phyloP scores from a whole-genome alignment of 2,113 vertebrate species.

The Corynorhinus townsendii region DNA sequence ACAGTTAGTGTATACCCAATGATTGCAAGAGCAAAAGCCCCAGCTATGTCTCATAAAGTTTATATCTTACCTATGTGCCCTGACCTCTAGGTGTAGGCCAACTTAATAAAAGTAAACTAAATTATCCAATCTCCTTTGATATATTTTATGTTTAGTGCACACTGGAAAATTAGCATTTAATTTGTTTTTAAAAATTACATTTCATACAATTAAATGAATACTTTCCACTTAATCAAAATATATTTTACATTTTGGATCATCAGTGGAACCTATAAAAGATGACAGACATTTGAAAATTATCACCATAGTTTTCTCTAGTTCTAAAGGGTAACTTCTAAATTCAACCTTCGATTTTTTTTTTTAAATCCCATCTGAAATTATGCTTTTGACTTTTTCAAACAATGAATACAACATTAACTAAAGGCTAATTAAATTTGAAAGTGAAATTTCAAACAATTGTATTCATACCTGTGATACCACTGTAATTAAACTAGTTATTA shows the following conservation, averaged over 20 bases:
- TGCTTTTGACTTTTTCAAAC: not conserved
- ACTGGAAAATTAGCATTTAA: not conserved
- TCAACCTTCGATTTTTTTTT: not conserved
- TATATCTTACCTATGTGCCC: conserved; percentile 62
- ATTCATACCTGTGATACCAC: not conserved
- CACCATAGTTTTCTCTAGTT: not conserved
- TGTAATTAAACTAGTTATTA: not conserved
- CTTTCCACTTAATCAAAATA: not conserved
- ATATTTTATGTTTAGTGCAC: conserved; percentile 40
- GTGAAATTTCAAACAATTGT: not conserved
- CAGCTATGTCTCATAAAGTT: conserved; percentile 45
- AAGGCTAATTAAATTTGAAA: not conserved
- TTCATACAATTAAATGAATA: not conserved
- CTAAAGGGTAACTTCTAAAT: not conserved
- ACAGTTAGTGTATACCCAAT: conserved; percentile 65
- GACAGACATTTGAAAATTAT: not conserved
- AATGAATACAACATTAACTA: not conserved
- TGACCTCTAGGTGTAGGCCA: conserved; percentile 66
- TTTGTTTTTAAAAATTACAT: not conserved
- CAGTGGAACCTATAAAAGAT: not conserved
- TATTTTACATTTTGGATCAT: not conserved
- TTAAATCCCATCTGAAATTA: not conserved
- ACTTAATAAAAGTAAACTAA: conserved; percentile 72
- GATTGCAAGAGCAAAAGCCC: conserved; percentile 56
- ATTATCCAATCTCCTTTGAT: conserved; percentile 42